Evolutionary conservation across 2,797 vertebrate species (phyloP).

Genomic region (Neoniphon sammara): DNA sequence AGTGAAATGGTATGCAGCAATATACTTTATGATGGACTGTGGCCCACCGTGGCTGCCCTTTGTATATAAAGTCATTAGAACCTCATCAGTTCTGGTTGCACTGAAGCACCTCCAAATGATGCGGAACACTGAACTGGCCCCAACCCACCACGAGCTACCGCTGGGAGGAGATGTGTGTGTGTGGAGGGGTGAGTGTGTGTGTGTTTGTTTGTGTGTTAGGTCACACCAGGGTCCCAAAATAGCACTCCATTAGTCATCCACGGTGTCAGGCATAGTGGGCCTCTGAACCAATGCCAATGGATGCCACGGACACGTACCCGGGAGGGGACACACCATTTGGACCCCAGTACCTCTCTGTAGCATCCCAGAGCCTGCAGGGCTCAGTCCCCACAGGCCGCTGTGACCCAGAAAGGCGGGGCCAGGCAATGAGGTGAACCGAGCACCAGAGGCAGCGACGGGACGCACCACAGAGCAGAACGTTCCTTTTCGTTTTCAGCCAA

Average conservation of each 20-base stretch:
- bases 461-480: slow-evolving; percentile 76
- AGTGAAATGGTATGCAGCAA: slow-evolving; percentile 4
- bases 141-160: slow-evolving; percentile 51
- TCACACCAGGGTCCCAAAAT: slow-evolving; percentile 79
- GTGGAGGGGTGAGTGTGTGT: slow-evolving; percentile 46
- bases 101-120: slow-evolving; percentile 81
- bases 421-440: slow-evolving; percentile 75
- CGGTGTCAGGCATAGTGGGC: slow-evolving; percentile 63
- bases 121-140: slow-evolving; percentile 72
- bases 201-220: slow-evolving; percentile 57
- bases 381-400: slow-evolving; percentile 64
- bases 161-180: slow-evolving; percentile 52
- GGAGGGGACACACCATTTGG: slow-evolving; percentile 77
- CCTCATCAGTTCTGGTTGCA: slow-evolving; percentile 81
- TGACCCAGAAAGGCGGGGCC: slow-evolving; percentile 77
- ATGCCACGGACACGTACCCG: slow-evolving; percentile 68
- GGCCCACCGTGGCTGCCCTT: slow-evolving; percentile 72
- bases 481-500: slow-evolving; percentile 72
- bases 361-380: slow-evolving; percentile 69
- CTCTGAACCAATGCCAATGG: slow-evolving; percentile 65
- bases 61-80: slow-evolving; percentile 82
- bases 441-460: slow-evolving; percentile 66
- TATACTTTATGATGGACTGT: slow-evolving; percentile 50
- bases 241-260: slow-evolving; percentile 84
- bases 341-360: slow-evolving; percentile 67